phyloP scores from a whole-genome alignment of 2,797 vertebrate species.

The Vultur gryphus region DNA sequence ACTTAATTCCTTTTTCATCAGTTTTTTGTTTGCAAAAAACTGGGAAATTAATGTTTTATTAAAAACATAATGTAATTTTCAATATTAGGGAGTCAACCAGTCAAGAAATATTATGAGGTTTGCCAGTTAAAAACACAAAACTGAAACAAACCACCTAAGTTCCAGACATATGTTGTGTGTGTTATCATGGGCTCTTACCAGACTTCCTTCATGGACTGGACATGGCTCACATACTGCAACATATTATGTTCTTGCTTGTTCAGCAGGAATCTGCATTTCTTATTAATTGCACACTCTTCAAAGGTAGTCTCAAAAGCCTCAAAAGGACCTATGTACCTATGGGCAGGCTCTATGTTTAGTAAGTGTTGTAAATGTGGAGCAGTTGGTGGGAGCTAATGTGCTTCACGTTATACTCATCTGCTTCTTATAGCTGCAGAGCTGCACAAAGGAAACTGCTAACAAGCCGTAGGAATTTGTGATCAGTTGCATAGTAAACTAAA shows the following conservation, averaged over 20 bases:
- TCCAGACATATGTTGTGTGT: not conserved
- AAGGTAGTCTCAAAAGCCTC: not conserved
- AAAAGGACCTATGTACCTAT: not conserved
- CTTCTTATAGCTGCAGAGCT: not conserved
- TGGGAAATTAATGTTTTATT: not conserved
- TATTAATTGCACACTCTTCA: not conserved
- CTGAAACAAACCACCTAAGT: not conserved
- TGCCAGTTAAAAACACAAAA: not conserved
- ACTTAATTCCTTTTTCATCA: not conserved
- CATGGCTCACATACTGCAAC: not conserved
- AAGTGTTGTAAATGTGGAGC: not conserved
- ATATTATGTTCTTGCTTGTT: not conserved
- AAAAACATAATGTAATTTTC: not conserved
- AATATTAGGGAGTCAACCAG: not conserved
- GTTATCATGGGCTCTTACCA: not conserved
- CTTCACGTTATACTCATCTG: not conserved
- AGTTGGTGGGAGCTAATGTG: not conserved
- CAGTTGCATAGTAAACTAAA: not conserved
- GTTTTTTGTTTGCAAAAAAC: not conserved
- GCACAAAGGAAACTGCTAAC: not conserved
- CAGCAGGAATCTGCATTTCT: not conserved
- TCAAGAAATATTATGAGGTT: not conserved
- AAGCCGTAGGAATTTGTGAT: not conserved
- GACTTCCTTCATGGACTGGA: not conserved
- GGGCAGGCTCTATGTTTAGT: not conserved